Conservation (phyloP, 2,888 invertebrate genomes). For the Lypha dubia region DNA sequence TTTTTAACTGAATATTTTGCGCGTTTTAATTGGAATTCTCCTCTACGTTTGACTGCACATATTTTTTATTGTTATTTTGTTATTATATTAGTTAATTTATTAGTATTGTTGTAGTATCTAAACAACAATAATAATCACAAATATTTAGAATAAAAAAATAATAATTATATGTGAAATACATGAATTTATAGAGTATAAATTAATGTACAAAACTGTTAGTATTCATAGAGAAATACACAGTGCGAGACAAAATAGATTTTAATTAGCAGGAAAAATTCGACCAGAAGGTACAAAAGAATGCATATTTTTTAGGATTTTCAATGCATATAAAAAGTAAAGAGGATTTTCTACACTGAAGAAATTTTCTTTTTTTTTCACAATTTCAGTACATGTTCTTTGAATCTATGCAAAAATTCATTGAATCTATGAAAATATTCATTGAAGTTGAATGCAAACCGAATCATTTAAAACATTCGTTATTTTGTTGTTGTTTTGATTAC, state of each 20-base stretch:
- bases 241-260: conserved; percentile 5
- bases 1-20: conserved; percentile 66
- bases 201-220: conserved; percentile 31
- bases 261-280: too few relatives aligned
- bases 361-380: too few relatives aligned
- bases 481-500: too few relatives aligned
- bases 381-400: too few relatives aligned
- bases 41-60: conserved; percentile 64
- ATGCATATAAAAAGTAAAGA: too few relatives aligned
- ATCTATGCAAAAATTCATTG: too few relatives aligned
- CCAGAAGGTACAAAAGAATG: too few relatives aligned
- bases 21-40: conserved; percentile 45
- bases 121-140: conserved; percentile 40
- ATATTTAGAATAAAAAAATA: conserved; percentile 66
- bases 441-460: too few relatives aligned
- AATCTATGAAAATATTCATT: too few relatives aligned
- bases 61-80: conserved; percentile 62
- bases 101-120: conserved; percentile 48
- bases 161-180: conserved; percentile 65
- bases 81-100: conserved; percentile 55
- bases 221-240: conserved; percentile 26
- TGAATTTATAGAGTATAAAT: conserved; percentile 17
- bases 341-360: too few relatives aligned
- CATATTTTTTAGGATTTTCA: too few relatives aligned
- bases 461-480: too few relatives aligned